Base-by-base conservation (phyloP, 1,140 invertebrate genomes). In the Bombus balteatus region DNA sequence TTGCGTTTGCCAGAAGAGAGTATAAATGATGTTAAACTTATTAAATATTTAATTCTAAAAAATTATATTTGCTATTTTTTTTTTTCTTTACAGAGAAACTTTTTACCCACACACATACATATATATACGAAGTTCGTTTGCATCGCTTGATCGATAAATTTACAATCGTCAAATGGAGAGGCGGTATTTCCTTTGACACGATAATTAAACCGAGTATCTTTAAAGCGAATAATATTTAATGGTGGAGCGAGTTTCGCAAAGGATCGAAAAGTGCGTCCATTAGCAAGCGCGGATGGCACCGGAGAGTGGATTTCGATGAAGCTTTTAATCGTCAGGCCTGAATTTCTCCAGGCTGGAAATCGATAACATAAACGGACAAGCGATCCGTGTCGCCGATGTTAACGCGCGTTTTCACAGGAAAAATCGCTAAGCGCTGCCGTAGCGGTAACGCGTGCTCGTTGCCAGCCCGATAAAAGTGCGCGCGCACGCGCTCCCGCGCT, bases 201-300 rank as follows among this genome's bases (percentile, higher is more conserved):
- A 32, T 85, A 72, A 80, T 85, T 73, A 65, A 47, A 73, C 32
- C 39, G 66, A 47, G 37, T 72, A 39, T 62, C 41, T 37, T 34
- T 28, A 71, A 76, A 71, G 53, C 18, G 41, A 80, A 47, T 77
- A 59, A 79, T 68, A 39, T 70, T 79, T 78, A 70, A 72, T 34
- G 65, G 18, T n/a, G 0, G 22, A 32, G 3, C 15, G 25, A 53
- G 25, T 62, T 53, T 34, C 15, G 28, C 32, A 80, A 71, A 57
- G 66, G 37, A 3, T 28, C 6, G 43, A 53, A 75, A 75, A 62
- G 59, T 57, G 71, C 71, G n/a, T 43, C 53, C 70, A 73, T 81
- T 81, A 73, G 22, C 65, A 53, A 53, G 8, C 10, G 28, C 1
- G 34, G 37, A n/a, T 53, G 53, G 25, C 37, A 9, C 32, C n/a